A percentile compares a stretch with the other conserved stretches of the same genome.
Evolutionary conservation across 2,888 invertebrate genomes (phyloP).

Genomic region (Drosophila maculinotata): DNA sequence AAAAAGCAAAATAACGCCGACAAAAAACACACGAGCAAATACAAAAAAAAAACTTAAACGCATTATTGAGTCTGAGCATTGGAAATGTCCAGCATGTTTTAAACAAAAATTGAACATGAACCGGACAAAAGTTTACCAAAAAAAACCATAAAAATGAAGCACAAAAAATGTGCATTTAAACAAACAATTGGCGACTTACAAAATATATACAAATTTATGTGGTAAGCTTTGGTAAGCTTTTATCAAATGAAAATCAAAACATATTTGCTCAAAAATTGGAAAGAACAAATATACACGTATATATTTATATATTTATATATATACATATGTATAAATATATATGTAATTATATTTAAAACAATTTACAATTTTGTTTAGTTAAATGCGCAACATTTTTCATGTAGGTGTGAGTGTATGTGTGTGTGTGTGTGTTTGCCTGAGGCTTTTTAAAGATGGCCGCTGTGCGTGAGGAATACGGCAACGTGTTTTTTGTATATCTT

Average conservation of each 20-base stretch:
- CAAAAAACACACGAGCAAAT: constrained; percentile 38
- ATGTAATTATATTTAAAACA: constrained; percentile 7
- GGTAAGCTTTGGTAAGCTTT: constrained; percentile 72
- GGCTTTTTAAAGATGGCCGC: constrained; percentile 67
- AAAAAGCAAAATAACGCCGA: constrained; percentile 47
- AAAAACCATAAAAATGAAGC: constrained; percentile 24
- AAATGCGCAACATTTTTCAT: constrained; percentile 36
- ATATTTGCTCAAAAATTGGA: constrained; percentile 12
- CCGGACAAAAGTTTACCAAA: constrained; percentile 70
- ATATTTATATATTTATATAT: too few species aligned
- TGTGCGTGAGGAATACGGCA: constrained; percentile 24
- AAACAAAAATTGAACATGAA: constrained; percentile 4
- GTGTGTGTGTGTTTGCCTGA: constrained; percentile 32
- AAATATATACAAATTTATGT: constrained; percentile 18
- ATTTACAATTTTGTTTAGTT: constrained; percentile 4
- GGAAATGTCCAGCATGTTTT: constrained; percentile 28
- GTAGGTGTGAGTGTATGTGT: constrained; percentile 16
- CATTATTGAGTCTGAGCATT: constrained; percentile 28
- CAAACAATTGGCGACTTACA: constrained; percentile 36
- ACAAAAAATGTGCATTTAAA: constrained; percentile 4
- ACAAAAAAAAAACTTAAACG: constrained; percentile 16
- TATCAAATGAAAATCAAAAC: constrained; percentile 14
- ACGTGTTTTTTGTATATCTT: not conserved
- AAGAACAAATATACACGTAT: constrained; percentile 20
- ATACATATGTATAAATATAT: too few species aligned